Conservation (phyloP, 2,113 vertebrate species). For the Planiliza haematocheilus region DNA sequence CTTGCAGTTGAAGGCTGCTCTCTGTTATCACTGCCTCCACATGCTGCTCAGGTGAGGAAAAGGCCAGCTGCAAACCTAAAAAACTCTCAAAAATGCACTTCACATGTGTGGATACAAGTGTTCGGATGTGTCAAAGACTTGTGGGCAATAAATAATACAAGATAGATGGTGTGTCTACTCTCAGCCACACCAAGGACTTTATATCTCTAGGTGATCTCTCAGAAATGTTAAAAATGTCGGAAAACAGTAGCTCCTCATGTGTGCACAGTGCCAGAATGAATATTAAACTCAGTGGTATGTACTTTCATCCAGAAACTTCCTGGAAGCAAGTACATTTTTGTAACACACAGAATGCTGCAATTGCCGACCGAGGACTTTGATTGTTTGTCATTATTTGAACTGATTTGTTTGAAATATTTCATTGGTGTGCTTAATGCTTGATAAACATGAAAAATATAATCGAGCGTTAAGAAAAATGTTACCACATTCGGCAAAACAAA, state of each 20-base stretch:
- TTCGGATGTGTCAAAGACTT: slow-evolving; percentile 55
- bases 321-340: slow-evolving; percentile 1
- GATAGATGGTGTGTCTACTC: slow-evolving; percentile 41
- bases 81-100: slow-evolving; percentile 41
- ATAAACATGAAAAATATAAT: slow-evolving; percentile 1
- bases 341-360: background rate
- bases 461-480: background rate
- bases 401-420: slow-evolving; percentile 2
- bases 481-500: background rate
- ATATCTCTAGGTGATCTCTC: slow-evolving; percentile 34
- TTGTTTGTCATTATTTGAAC: background rate
- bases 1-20: too few species aligned
- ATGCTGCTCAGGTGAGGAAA: slow-evolving; percentile 44
- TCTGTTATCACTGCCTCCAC: too few species aligned
- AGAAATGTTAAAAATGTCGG: slow-evolving; percentile 67
- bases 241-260: slow-evolving; percentile 9
- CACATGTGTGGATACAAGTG: slow-evolving; percentile 48
- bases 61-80: slow-evolving; percentile 44
- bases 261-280: slow-evolving; percentile 21
- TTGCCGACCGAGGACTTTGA: background rate
- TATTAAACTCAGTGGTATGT: slow-evolving; percentile 15
- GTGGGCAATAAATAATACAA: slow-evolving; percentile 57
- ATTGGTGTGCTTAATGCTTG: background rate
- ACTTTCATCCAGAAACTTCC: slow-evolving; percentile 22
- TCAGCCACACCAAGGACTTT: slow-evolving; percentile 27